These are phyloP conservation scores for Dermatemys mawii DNA, from an alignment of 2,113 vertebrate genomes.

Conservation along the genomic window DNA sequence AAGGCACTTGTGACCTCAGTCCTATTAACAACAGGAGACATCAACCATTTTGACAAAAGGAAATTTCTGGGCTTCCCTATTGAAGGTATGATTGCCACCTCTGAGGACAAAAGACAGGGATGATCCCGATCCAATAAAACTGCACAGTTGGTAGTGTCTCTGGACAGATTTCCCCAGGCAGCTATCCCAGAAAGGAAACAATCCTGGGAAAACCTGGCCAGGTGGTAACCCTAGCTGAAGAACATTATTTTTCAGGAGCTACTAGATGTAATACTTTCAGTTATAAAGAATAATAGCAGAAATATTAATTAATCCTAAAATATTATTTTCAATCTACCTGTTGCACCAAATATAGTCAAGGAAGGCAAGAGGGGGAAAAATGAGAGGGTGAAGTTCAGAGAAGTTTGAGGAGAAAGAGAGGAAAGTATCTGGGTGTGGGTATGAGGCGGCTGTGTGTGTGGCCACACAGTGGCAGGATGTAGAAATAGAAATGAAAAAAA, in stretches of 20 bases:
- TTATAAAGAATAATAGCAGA: neutral
- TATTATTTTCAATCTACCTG: neutral
- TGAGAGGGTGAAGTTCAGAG: no score
- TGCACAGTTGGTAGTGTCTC: neutral
- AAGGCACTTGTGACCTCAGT: neutral
- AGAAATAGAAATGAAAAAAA: fast-evolving
- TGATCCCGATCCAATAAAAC: neutral
- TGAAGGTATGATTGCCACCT: neutral
- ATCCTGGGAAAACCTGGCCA: neutral
- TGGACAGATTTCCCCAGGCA: neutral
- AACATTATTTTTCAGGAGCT: neutral
- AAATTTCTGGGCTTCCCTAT: neutral
- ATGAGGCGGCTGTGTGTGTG: neutral
- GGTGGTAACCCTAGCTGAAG: neutral
- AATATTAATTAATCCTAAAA: neutral
- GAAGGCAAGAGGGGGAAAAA: no score
- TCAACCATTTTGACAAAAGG: neutral
- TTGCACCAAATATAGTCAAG: neutral
- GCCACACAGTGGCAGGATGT: neutral
- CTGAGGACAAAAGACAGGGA: neutral
- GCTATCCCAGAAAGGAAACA: neutral
- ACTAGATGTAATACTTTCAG: neutral
- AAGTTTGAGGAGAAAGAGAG: neutral
- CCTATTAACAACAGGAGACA: neutral
- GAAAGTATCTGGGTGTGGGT: neutral